These are phyloP conservation scores for Scolopax mira DNA, from an alignment of 2,113 vertebrate genomes.

Conservation along the genomic window DNA sequence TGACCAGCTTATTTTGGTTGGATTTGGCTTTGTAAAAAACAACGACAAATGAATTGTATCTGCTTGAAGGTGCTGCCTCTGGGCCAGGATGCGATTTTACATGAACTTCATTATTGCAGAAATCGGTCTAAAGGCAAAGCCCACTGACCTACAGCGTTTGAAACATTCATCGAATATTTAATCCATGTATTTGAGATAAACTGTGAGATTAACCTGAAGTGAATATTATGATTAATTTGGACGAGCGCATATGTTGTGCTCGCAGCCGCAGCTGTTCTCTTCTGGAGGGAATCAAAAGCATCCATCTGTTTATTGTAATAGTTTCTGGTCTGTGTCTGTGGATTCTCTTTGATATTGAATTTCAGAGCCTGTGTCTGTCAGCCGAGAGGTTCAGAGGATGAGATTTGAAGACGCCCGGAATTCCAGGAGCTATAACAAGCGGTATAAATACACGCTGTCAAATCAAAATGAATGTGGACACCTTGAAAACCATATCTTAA, in stretches of 20 bases:
- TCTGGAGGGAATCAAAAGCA: background rate
- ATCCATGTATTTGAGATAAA: background rate
- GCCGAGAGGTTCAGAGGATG: background rate
- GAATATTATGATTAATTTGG: background rate
- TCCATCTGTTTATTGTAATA: background rate
- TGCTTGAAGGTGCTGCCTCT: background rate
- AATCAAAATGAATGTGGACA: background rate
- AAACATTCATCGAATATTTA: background rate
- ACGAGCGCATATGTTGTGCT: background rate
- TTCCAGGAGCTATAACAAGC: background rate
- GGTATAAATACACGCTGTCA: background rate
- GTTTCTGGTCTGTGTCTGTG: background rate
- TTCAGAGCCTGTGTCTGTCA: background rate
- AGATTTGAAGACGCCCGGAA: background rate
- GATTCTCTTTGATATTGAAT: background rate
- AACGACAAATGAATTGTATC: background rate
- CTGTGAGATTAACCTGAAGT: background rate
- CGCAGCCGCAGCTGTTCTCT: background rate
- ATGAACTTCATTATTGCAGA: background rate
- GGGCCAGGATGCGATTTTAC: background rate
- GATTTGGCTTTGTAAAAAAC: background rate
- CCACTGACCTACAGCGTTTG: background rate
- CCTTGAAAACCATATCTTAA: background rate
- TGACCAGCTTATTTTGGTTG: background rate
- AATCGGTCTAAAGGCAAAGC: background rate